A percentile compares a stretch with the other conserved stretches of the same genome.
These are phyloP conservation scores for Torymus aiolomorphi DNA, from an alignment of 2,888 invertebrate species.

Conservation along the genomic window DNA sequence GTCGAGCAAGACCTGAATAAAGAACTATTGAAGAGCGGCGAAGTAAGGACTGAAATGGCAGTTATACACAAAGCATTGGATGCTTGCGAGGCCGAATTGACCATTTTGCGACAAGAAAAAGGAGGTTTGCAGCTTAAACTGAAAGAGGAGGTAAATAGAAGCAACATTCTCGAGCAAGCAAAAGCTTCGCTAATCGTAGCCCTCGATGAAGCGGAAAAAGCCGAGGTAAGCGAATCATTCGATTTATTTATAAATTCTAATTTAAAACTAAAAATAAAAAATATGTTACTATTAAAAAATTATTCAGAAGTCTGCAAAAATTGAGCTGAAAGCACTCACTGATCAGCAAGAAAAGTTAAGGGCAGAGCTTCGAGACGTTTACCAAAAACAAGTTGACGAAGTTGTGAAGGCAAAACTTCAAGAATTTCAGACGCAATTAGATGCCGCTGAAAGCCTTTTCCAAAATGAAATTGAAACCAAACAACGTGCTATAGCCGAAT, in stretches of 20 bases:
- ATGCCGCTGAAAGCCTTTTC: slow-evolving; percentile 82
- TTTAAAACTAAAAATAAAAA: slow-evolving; percentile 8
- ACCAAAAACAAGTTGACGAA: slow-evolving; percentile 88
- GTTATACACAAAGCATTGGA: slow-evolving; percentile 72
- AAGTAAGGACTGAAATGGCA: slow-evolving; percentile 71
- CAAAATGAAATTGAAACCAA: slow-evolving; percentile 81
- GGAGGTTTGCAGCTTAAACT: slow-evolving; percentile 77
- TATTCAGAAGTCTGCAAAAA: slow-evolving; percentile 75
- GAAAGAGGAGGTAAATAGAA: slow-evolving; percentile 77
- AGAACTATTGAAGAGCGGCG: slow-evolving; percentile 68
- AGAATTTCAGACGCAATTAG: slow-evolving; percentile 87
- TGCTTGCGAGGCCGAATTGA: slow-evolving; percentile 74
- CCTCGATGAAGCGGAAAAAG: slow-evolving; percentile 77
- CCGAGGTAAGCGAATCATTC: slow-evolving; percentile 67
- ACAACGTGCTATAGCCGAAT: slow-evolving; percentile 82
- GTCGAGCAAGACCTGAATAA: slow-evolving; percentile 71
- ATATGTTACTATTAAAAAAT: slow-evolving; percentile 38
- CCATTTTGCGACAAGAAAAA: slow-evolving; percentile 76
- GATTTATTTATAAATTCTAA: slow-evolving; percentile 14
- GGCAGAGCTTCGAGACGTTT: slow-evolving; percentile 83
- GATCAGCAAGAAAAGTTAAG: slow-evolving; percentile 81
- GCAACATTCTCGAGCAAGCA: slow-evolving; percentile 78
- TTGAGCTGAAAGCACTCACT: slow-evolving; percentile 71
- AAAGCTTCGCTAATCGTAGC: slow-evolving; percentile 78
- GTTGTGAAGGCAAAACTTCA: slow-evolving; percentile 86